A percentile compares a stretch with the other conserved stretches of the same genome.
These are phyloP conservation scores for Phrynosoma blainvillii DNA, from an alignment of 2,113 vertebrate species.

Conservation along the genomic window DNA sequence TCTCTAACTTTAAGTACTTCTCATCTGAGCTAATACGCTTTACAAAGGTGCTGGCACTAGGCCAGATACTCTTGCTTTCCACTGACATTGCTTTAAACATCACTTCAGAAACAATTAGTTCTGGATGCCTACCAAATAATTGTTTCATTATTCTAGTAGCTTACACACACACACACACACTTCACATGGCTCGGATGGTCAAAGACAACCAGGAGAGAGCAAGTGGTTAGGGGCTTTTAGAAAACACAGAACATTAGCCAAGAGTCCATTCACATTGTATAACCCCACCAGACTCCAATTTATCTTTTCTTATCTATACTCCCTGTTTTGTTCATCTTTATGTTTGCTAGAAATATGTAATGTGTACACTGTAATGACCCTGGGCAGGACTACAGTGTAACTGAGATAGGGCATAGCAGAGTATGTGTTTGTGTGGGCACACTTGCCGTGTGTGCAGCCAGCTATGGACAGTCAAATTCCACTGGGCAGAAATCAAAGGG, in stretches of 20 bases:
- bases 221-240: constrained; percentile 20
- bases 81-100: constrained; percentile 70
- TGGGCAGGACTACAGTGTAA: constrained; percentile 73
- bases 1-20: constrained; percentile 73
- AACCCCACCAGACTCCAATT: constrained; percentile 67
- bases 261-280: constrained; percentile 53
- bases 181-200: constrained; percentile 33
- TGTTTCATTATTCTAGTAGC: constrained; percentile 47
- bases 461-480: constrained; percentile 43
- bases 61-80: constrained; percentile 70
- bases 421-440: constrained; percentile 24
- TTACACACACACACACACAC: constrained; percentile 9
- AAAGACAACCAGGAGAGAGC: constrained; percentile 38
- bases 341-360: constrained; percentile 71
- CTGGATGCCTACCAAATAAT: constrained; percentile 70
- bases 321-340: constrained; percentile 66
- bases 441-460: not conserved
- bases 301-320: constrained; percentile 76
- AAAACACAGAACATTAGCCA: constrained; percentile 41
- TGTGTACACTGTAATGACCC: constrained; percentile 76
- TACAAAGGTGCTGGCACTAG: constrained; percentile 69
- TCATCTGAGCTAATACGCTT: constrained; percentile 69
- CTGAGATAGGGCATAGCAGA: constrained; percentile 67
- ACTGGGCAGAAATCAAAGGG: constrained; percentile 42
- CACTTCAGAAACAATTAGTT: constrained; percentile 69